Conservation (phyloP, 2,888 invertebrate species). For the Theodoxus fluviatilis region DNA sequence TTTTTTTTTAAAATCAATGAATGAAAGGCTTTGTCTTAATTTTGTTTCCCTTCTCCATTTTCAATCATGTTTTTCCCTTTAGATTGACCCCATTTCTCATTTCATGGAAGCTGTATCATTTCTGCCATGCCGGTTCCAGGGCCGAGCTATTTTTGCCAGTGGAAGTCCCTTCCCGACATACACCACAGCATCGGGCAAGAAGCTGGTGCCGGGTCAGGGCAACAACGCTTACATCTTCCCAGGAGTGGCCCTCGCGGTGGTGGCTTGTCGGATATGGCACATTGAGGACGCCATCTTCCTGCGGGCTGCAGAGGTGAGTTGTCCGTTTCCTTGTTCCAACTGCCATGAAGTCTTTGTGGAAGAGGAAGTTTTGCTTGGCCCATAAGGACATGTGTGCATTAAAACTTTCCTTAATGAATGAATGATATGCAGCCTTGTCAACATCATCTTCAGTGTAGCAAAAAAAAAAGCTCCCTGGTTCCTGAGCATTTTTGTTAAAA, state of each 20-base stretch:
- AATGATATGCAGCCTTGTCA: too few species aligned
- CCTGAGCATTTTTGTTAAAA: too few species aligned
- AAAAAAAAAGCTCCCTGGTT: too few species aligned
- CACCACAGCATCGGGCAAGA: constrained; percentile 78
- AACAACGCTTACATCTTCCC: constrained; percentile 72
- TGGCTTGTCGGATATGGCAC: constrained; percentile 89
- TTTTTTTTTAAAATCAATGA: not conserved
- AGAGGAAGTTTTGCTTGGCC: not conserved
- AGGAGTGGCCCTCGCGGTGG: constrained; percentile 89
- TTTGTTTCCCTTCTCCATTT: not conserved
- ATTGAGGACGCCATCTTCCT: constrained; percentile 94
- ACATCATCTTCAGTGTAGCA: too few species aligned
- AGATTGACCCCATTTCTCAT: not conserved
- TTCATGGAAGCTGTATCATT: not conserved
- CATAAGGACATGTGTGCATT: too few species aligned
- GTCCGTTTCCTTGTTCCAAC: not conserved
- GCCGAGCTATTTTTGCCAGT: constrained; percentile 90
- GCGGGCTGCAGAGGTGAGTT: constrained; percentile 83
- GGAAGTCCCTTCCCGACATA: constrained; percentile 95
- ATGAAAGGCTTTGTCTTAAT: not conserved
- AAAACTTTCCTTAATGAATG: too few species aligned
- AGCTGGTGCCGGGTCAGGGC: constrained; percentile 91
- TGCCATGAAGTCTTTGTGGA: not conserved
- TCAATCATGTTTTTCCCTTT: not conserved
- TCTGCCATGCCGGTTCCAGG: constrained; percentile 73